phyloP scores from a whole-genome alignment of 2,797 vertebrate species.

The Clarias fuscus region DNA sequence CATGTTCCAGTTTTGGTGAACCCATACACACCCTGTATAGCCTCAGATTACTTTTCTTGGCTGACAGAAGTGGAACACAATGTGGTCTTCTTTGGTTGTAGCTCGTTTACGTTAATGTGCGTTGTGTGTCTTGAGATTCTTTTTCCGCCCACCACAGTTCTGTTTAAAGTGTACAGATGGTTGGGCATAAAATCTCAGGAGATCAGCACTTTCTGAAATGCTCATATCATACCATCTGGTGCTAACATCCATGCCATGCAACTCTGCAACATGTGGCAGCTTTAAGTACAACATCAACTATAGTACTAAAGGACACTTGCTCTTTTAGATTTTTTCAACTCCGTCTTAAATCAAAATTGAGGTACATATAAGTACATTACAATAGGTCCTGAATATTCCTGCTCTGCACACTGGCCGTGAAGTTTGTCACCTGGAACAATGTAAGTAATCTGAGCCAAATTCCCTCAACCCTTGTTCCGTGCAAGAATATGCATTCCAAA shows the following conservation, averaged over 20 bases:
- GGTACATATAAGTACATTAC: too few species aligned
- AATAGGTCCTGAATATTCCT: too few species aligned
- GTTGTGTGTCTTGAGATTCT: neutral
- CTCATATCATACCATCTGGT: neutral
- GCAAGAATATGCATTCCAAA: too few species aligned
- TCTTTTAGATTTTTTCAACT: too few species aligned
- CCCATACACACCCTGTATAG: neutral
- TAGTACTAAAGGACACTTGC: neutral
- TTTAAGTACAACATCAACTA: neutral
- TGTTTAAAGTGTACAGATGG: neutral
- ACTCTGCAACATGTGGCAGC: neutral
- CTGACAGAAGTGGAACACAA: neutral
- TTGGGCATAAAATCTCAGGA: neutral
- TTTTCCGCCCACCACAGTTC: neutral
- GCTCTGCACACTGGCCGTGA: too few species aligned
- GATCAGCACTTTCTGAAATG: neutral
- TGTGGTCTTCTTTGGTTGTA: neutral
- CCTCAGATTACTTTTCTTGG: neutral
- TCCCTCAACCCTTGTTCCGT: too few species aligned
- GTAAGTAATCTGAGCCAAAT: too few species aligned
- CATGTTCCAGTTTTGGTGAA: neutral
- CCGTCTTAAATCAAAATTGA: too few species aligned
- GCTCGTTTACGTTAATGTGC: neutral
- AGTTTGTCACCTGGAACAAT: too few species aligned
- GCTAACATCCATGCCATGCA: neutral